Evolutionary conservation across 2,797 vertebrate genomes (phyloP).

Genomic region (Mormyrops attenuatus): DNA sequence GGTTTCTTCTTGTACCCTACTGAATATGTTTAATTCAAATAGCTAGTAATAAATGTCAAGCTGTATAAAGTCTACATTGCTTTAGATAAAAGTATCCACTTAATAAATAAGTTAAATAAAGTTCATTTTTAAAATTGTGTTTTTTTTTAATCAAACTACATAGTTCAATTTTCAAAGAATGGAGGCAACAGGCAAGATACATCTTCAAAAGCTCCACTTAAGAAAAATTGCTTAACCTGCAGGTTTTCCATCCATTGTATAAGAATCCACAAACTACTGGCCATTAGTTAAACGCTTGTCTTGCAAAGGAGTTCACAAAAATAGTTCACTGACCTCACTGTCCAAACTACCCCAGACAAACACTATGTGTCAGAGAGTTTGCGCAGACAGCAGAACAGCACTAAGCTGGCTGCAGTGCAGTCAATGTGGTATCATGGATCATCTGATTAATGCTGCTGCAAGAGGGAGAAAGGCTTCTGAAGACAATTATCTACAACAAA

Average conservation of each 20-base stretch:
- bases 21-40: not conserved
- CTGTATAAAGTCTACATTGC: not conserved
- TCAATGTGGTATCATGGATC: not conserved
- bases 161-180: not conserved
- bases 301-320: not conserved
- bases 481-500: not conserved
- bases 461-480: not conserved
- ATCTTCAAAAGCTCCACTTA: not conserved
- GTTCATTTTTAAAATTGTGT: not conserved
- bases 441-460: conserved; percentile 10
- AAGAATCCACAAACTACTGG: not conserved
- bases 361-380: not conserved
- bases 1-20: not conserved
- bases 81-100: not conserved
- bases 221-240: not conserved
- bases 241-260: not conserved
- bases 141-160: not conserved
- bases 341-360: not conserved
- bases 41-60: not conserved
- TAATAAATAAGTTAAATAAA: not conserved
- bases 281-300: not conserved
- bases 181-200: not conserved
- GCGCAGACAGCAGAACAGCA: not conserved
- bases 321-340: not conserved
- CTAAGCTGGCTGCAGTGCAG: not conserved